Percentiles rank a stretch among this genome's conserved stretches.
phyloP scores from a whole-genome alignment of 1,140 invertebrate genomes.

The Ips typographus region DNA sequence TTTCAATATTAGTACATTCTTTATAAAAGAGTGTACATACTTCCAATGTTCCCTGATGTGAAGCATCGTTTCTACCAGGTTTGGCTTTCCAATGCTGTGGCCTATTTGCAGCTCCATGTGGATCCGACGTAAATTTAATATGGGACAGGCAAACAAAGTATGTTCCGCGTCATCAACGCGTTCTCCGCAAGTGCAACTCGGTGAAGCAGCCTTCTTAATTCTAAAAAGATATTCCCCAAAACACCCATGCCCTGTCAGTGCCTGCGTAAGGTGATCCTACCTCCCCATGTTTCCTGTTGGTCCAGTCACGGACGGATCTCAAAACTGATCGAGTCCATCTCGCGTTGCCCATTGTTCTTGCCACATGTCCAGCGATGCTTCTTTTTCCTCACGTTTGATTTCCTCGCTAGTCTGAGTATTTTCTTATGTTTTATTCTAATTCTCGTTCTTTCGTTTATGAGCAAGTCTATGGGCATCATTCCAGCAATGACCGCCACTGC shows the following conservation, averaged over 20 bases:
- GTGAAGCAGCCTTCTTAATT: not conserved
- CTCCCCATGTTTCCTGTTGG: conserved; percentile 1
- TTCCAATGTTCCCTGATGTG: not conserved
- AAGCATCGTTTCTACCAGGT: not conserved
- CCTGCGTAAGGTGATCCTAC: not conserved
- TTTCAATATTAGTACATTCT: not conserved
- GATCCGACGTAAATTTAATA: not conserved
- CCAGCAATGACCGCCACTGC: not conserved
- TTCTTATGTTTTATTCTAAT: too few species aligned
- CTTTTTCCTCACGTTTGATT: too few species aligned
- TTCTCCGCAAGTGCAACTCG: not conserved
- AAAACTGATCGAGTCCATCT: too few species aligned
- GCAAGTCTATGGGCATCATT: not conserved
- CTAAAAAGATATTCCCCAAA: not conserved
- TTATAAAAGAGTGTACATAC: not conserved
- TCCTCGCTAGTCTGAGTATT: too few species aligned
- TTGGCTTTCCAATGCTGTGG: not conserved
- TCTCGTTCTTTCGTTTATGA: too few species aligned
- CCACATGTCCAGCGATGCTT: too few species aligned
- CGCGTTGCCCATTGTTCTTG: too few species aligned
- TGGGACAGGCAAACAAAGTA: not conserved
- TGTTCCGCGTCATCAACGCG: not conserved
- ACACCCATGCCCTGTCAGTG: conserved; percentile 1
- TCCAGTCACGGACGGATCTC: too few species aligned
- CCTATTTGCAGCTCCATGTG: not conserved